Percentiles rank a stretch among this genome's conserved stretches.
phyloP scores from a whole-genome alignment of 2,888 invertebrate species.

The Cheiracanthium punctorium region DNA sequence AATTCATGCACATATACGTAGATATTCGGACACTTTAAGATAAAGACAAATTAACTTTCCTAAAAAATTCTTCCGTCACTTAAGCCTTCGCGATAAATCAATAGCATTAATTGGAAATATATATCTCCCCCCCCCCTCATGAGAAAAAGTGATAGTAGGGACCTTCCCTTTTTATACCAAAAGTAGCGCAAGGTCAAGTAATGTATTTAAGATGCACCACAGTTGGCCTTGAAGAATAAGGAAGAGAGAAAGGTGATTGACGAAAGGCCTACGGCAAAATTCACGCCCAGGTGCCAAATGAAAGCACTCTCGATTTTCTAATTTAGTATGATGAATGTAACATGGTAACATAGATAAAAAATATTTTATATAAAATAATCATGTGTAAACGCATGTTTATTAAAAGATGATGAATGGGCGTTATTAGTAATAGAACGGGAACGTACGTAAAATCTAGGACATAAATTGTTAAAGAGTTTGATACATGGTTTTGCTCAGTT shows the following conservation, averaged over 20 bases:
- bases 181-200: slow-evolving; percentile 40
- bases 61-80: no score
- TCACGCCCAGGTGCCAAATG: slow-evolving; percentile 28
- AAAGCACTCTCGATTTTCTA: slow-evolving; percentile 2
- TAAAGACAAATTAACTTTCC: no score
- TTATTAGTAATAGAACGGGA: no score
- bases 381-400: no score
- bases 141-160: not conserved
- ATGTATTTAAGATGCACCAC: not conserved
- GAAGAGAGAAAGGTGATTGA: slow-evolving; percentile 30
- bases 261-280: slow-evolving; percentile 8
- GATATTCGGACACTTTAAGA: no score
- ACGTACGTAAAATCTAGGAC: no score
- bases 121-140: not conserved
- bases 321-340: not conserved
- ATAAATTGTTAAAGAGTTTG: no score
- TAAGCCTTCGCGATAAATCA: no score
- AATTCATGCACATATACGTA: no score
- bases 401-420: no score
- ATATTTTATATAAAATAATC: not conserved
- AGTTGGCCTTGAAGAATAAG: slow-evolving; percentile 42
- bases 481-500: no score
- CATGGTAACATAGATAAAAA: not conserved
- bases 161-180: not conserved
- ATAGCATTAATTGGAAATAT: no score